Base-by-base conservation (phyloP, 2,113 vertebrate genomes). In the Anarhynchus alexandrinus region DNA sequence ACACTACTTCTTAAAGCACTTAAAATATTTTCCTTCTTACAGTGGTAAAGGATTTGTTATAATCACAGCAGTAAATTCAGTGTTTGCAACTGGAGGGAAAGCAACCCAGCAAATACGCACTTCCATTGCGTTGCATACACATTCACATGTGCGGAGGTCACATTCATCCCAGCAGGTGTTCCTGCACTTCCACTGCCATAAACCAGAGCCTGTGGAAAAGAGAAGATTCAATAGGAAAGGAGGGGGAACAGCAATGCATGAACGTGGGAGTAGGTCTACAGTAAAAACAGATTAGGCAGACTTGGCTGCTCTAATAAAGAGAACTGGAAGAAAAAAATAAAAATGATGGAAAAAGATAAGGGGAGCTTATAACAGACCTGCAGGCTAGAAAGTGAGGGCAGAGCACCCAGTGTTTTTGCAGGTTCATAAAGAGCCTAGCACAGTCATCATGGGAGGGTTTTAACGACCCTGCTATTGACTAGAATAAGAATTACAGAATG, bases 71-170 rank as follows among this genome's bases (percentile, higher is more conserved):
- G n/a, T 54, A 55, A 66, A 73, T 57, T 70, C 51, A 42, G 49
- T 29, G 64, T 57, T 55, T 66, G 88, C 69, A 54, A 11, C 30
- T n/a, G 34, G 36, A 78, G 43, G 18, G n/a, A 38, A 65, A 40
- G 18, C 54, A 82, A 3, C 3, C 7, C 52, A 70, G 88, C 47
- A 47, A 42, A 72, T 18, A 29, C 0, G 3, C 8, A 3, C 12
- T 59, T 42, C 29, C 12, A 3, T 40, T 11, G 59, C 2, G 0
- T 15, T 14, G 22, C 15, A 1, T 15, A 6, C 26, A 21, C 5
- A 5, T 6, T 14, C 51, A 13, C 10, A 0, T 0, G 6, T 7
- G 62, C 1, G 1, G 45, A 23, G 40, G 40, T 45, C 78, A 21
- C 70, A 5, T 42, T 55, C 26, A 15, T 54, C 82, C 9, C 49